phyloP scores from a whole-genome alignment of 2,888 invertebrate genomes.

The Desoria tigrina region DNA sequence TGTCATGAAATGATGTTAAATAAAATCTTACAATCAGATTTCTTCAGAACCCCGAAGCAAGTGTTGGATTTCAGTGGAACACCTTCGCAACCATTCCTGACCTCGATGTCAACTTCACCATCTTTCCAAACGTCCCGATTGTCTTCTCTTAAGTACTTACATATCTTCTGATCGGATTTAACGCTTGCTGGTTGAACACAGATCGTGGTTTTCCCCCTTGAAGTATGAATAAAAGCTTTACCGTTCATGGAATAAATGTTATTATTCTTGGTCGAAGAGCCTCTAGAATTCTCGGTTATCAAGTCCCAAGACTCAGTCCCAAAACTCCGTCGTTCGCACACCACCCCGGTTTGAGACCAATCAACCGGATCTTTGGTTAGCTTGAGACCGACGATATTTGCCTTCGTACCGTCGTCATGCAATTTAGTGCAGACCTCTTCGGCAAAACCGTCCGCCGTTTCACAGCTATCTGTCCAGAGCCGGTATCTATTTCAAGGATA shows the following conservation, averaged over 20 bases:
- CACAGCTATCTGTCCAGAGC: conserved; percentile 43
- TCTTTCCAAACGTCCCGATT: conserved; percentile 30
- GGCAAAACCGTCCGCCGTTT: conserved; percentile 48
- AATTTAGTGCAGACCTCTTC: conserved; percentile 43
- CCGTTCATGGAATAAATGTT: conserved; percentile 40
- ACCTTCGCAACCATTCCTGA: conserved; percentile 25
- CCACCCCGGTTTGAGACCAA: conserved; percentile 40
- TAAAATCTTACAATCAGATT: not conserved
- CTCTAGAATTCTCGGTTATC: conserved; percentile 21
- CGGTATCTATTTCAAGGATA: conserved; percentile 35
- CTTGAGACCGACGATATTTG: conserved; percentile 35
- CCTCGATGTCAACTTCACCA: conserved; percentile 21
- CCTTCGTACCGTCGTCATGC: conserved; percentile 25
- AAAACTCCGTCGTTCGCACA: conserved; percentile 19
- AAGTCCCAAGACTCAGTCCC: conserved; percentile 32
- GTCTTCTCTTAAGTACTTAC: conserved; percentile 32
- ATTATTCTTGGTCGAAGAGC: conserved; percentile 18
- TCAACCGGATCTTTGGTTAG: conserved; percentile 34
- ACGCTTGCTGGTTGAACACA: conserved; percentile 34
- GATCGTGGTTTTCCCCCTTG: conserved; percentile 22
- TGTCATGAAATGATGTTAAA: not conserved
- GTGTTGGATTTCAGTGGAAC: conserved; percentile 18
- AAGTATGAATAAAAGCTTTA: conserved; percentile 23
- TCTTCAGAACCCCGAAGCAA: conserved; percentile 34
- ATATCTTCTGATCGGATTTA: conserved; percentile 30